phyloP scores from a whole-genome alignment of 2,797 vertebrate genomes.

The Limosa lapponica region DNA sequence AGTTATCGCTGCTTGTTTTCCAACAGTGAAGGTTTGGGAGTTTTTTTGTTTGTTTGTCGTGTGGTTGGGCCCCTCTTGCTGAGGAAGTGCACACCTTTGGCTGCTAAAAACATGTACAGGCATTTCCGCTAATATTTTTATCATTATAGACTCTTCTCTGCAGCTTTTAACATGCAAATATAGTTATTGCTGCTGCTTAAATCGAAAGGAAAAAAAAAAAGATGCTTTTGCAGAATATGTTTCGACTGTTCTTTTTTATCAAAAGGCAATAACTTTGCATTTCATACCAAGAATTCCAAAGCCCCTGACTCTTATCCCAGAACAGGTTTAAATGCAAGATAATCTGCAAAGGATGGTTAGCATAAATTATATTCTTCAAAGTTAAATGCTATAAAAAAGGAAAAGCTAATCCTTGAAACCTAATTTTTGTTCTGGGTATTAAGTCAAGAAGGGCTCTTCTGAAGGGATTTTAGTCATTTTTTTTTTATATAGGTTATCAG shows the following conservation, averaged over 20 bases:
- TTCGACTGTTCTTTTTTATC: background rate
- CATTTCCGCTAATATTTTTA: background rate
- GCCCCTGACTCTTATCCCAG: background rate
- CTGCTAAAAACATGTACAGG: background rate
- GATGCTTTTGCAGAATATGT: background rate
- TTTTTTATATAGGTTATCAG: background rate
- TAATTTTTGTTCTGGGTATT: constrained; percentile 4
- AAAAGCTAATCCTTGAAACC: constrained; percentile 4
- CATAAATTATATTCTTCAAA: constrained; percentile 24
- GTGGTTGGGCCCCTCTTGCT: background rate
- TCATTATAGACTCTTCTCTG: background rate
- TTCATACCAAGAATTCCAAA: background rate
- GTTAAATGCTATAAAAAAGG: background rate
- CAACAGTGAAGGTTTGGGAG: background rate
- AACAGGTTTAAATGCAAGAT: constrained; percentile 19
- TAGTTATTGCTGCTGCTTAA: background rate
- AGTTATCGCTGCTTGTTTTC: background rate
- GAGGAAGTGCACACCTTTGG: background rate
- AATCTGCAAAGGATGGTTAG: background rate
- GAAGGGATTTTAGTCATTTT: background rate
- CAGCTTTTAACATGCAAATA: background rate
- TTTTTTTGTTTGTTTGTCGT: background rate
- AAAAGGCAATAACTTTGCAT: constrained; percentile 1
- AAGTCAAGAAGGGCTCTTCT: background rate
- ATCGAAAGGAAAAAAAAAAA: background rate